Evolutionary conservation across 2,797 vertebrate genomes (phyloP).

Genomic region (Ibycter americanus): DNA sequence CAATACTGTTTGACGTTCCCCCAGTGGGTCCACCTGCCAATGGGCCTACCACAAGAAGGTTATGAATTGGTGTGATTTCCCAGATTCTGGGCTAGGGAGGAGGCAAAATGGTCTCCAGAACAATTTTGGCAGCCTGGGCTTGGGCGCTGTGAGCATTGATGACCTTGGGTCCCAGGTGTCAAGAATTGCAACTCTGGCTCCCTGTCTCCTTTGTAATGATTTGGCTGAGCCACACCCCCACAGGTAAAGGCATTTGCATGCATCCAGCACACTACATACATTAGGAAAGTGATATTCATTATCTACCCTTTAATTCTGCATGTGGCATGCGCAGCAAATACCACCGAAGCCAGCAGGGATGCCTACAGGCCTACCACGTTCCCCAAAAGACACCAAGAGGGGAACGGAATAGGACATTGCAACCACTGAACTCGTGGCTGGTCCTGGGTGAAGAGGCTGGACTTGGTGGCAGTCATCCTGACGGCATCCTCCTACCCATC

Average conservation of each 20-base stretch:
- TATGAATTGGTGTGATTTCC: neutral
- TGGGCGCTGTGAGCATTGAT: neutral
- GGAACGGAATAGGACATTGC: neutral
- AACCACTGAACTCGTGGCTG: neutral
- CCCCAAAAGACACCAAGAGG: neutral
- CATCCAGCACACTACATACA: neutral
- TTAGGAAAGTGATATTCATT: neutral
- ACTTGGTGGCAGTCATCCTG: neutral
- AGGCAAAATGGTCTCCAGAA: neutral
- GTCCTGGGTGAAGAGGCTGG: neutral
- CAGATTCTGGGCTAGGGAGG: neutral
- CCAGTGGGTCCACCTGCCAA: neutral
- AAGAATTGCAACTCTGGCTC: rapidly evolving
- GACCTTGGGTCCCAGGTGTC: neutral
- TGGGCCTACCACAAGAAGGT: neutral
- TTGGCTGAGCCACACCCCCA: neutral
- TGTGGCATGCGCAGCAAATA: neutral
- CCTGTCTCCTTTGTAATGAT: neutral
- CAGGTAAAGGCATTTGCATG: neutral
- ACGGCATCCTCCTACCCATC: neutral
- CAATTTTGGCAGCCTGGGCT: neutral
- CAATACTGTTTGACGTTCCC: neutral
- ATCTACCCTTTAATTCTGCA: neutral
- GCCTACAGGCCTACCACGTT: neutral
- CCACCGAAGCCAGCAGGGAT: neutral